Percentiles rank a stretch among this genome's conserved stretches.
Conservation (phyloP, 2,888 invertebrate genomes). For the Drosophila prolongata region DNA sequence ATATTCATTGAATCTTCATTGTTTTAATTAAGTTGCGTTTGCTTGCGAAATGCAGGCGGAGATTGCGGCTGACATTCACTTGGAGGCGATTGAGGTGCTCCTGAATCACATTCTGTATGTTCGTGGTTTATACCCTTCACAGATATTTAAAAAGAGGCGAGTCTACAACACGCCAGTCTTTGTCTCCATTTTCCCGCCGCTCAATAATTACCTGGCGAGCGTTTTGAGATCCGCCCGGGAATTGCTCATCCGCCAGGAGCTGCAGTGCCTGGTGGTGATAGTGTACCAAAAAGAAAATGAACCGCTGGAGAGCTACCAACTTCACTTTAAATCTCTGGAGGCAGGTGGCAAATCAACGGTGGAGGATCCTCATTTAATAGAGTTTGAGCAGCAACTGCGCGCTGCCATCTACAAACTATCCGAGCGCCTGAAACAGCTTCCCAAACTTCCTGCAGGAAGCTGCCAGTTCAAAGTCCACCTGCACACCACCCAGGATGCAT, state of each 20-base stretch:
- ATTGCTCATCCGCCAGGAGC: conserved; percentile 58
- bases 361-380: conserved; percentile 76
- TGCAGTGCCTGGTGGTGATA: conserved; percentile 75
- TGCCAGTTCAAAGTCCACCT: conserved; percentile 78
- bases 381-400: conserved; percentile 81
- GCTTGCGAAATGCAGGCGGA: conserved; percentile 44
- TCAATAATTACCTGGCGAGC: conserved; percentile 79
- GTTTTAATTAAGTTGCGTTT: conserved; percentile 1
- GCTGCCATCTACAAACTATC: conserved; percentile 72
- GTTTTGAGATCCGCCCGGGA: conserved; percentile 71
- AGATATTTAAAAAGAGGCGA: conserved; percentile 82
- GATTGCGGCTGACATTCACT: conserved; percentile 65
- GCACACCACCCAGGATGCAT: conserved; percentile 80
- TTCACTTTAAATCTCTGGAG: conserved; percentile 39
- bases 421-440: conserved; percentile 75
- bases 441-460: conserved; percentile 66
- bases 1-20: no score
- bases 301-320: conserved; percentile 62
- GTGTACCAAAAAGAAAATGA: conserved; percentile 66
- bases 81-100: conserved; percentile 82
- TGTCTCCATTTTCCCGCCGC: conserved; percentile 80
- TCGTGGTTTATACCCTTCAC: conserved; percentile 80
- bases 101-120: conserved; percentile 81
- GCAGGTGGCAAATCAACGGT: background rate
- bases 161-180: conserved; percentile 81